Evolutionary conservation across 2,113 vertebrate genomes (phyloP), one percentile per base, ranked within the genome.

Genomic region (Hyperopisus bebe): DNA sequence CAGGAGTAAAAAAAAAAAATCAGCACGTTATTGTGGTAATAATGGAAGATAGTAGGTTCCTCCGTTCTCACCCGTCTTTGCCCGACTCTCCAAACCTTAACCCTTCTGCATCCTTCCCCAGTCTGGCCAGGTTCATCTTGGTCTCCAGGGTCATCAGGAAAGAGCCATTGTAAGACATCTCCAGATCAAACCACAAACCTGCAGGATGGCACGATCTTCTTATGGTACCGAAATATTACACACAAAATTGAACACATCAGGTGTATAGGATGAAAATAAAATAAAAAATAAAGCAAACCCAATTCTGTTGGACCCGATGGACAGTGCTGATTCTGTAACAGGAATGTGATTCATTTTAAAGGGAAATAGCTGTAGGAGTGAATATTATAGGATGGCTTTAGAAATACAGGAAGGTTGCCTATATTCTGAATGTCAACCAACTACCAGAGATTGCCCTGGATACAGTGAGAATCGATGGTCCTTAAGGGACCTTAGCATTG

Each of bases 131-230:
- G 95, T 99, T 99, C 98, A 99, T 97, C 96, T 99, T 99, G 91
- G 98, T 99, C 95, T 99, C 97, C 3, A 99, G 94, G 13, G 97
- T 99, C 98, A 99, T 99, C 82, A 98, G 96, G 95, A 99, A 99
- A 91, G 98, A 99, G 85, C 98, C 98, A 6, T 95, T 96, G 95
- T 99, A 99, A 90, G 97, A 98, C 92, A 99, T 95, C 92, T 99
- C 98, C 95, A 99, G 95, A 94, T 99, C 97, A 91, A 98, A 97
- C 98, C 98, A 99, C 77, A 99, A 95, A 91, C 98, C 98, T 99
- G 91, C 4, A 74, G 24, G 31, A 88, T n/a, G 39, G 11, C 2
- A 44, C 31, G 7, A 62, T 11, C 50, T 53, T 48, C n/a, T 47
- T 86, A 27, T 1, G 53, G n/a, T 51, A 51, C 19, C n/a, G 24